Percentiles rank a stretch among this genome's conserved stretches.
Conservation (phyloP, 2,113 vertebrate species). For the Monarcha castaneiventris region DNA sequence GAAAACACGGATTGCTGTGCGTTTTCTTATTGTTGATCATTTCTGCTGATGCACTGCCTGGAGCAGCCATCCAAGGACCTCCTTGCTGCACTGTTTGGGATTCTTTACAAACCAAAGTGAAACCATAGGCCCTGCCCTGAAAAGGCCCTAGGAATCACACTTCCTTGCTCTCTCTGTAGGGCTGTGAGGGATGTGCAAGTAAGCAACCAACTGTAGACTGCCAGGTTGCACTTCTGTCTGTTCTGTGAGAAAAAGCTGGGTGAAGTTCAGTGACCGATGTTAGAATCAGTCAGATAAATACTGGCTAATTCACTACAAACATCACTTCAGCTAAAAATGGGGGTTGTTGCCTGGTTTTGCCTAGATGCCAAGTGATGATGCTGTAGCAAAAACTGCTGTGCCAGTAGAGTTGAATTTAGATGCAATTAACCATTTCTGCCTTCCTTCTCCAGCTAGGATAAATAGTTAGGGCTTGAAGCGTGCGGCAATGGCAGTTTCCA, state of each 20-base stretch:
- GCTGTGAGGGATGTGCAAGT: background rate
- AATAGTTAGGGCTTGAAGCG: background rate
- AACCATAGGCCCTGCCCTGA: rapidly evolving
- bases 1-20: background rate
- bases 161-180: background rate
- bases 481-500: background rate
- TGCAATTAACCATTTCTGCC: background rate
- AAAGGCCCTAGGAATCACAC: rapidly evolving
- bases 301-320: background rate
- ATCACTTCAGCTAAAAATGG: background rate
- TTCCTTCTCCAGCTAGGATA: background rate
- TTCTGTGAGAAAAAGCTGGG: background rate
- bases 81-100: background rate
- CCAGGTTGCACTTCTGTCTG: background rate
- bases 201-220: background rate
- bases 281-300: background rate
- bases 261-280: background rate
- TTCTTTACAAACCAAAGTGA: background rate
- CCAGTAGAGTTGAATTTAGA: background rate
- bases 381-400: background rate
- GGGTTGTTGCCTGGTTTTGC: background rate
- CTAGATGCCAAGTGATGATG: background rate
- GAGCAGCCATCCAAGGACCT: background rate
- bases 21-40: background rate
- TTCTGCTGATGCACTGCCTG: background rate